Evolutionary conservation across 2,797 vertebrate genomes (phyloP), one percentile per base, ranked within the genome.

Genomic region (Schizopygopsis malacanthus): DNA sequence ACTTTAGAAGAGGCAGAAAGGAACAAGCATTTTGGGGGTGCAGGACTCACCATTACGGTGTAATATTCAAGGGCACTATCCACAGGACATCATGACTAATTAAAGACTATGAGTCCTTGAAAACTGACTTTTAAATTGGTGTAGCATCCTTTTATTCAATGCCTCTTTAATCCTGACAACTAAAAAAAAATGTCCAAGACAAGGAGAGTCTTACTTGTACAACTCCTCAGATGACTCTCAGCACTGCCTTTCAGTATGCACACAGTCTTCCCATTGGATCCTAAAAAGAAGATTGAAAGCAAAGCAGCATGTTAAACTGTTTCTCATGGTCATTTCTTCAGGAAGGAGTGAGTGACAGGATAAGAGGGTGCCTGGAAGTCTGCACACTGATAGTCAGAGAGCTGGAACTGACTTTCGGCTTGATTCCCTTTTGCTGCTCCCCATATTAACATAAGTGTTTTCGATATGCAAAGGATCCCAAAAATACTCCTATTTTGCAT

Each of bases 201-300:
- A 15, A 28, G 28, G 70, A 69, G 2, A 15, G 8, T 50, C 87
- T 90, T 88, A 91, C 90, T 91, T 90, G 87, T 88, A 84, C 72
- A 76, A 84, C 70, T 75, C 81, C 77, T 85, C 83, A 81, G 37
- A 79, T 65, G 84, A 90, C 87, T 82, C 67, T 86, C 77, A 79
- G 75, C 71, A 82, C 84, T 61, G 85, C 77, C 79, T 76, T 88
- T 85, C 76, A 85, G 84, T 28, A 63, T 70, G 65, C 6, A 12
- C 87, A 88, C 37, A 86, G 43, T 56, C n/a, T 67, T 85, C 79
- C 77, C 52, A 88, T 89, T 79, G 82, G 81, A 86, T 83, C 81
- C 87, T 86, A 59, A 52, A 86, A 85, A 78, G 9, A 52, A 77
- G 61, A 70, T 37, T 4, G 0, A 77, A 39, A 80, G 10, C 33